A percentile compares a stretch with the other conserved stretches of the same genome.
phyloP scores from a whole-genome alignment of 2,113 vertebrate genomes.

The Hydrolagus affinis region DNA sequence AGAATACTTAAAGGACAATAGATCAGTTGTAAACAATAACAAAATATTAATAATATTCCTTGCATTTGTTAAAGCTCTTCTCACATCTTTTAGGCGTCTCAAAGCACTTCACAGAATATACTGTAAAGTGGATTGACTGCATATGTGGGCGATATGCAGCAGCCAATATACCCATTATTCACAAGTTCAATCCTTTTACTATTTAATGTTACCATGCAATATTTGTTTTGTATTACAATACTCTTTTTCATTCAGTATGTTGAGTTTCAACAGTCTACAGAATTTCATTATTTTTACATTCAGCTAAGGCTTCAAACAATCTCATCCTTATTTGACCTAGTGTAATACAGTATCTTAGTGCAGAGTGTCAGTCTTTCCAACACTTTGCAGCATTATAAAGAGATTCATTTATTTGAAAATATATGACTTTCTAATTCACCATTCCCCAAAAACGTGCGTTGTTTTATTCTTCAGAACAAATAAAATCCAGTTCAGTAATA shows the following conservation, averaged over 20 bases:
- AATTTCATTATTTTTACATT: background rate
- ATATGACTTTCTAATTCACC: background rate
- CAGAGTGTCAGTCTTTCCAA: background rate
- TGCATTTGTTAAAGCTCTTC: too few species aligned
- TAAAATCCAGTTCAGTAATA: background rate
- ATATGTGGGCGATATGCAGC: too few species aligned
- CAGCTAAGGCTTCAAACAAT: background rate
- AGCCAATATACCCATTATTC: background rate
- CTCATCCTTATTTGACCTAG: background rate
- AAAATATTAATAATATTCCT: background rate
- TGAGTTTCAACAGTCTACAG: background rate
- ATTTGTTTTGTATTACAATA: background rate
- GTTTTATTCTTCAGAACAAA: background rate
- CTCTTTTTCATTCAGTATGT: background rate
- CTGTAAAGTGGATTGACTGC: too few species aligned
- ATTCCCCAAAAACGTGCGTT: background rate
- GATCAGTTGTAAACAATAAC: background rate
- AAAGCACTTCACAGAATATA: too few species aligned
- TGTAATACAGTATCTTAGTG: background rate
- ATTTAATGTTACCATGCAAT: background rate
- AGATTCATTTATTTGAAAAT: background rate
- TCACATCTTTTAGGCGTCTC: too few species aligned
- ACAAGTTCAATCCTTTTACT: background rate
- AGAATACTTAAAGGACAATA: background rate
- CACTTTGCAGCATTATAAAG: background rate